Evolutionary conservation across 2,797 vertebrate genomes (phyloP), one percentile per base, ranked within the genome.

Genomic region (Rhyacichthys aspro): DNA sequence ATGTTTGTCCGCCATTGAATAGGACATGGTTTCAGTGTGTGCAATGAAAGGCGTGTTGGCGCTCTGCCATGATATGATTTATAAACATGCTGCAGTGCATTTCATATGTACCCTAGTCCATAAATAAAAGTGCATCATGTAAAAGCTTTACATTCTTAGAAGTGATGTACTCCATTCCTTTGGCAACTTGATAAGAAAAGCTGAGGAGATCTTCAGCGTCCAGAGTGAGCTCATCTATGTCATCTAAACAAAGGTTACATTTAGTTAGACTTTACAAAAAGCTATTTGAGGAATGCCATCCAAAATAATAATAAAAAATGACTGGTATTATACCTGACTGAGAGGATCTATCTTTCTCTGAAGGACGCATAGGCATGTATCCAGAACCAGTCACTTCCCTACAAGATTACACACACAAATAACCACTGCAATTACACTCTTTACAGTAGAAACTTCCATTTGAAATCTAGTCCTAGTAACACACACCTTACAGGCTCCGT

Each of bases 141-240:
- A 54, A 84, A 72, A 61, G 62, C 52, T 94, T 81, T 93, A 99
- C 96, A 67, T 93, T 95, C 88, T 95, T 98, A 66, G 94, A 95
- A 38, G 95, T 95, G 48, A 99, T 95, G 87, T 98, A 99, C 81
- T 97, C 95, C 97, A 99, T 99, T 82, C 97, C 97, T 92, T 96
- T 98, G 79, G 96, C 96, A 76, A 98, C 94, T 90, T 99, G 97
- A 71, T 95, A 97, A 28, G 97, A 96, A 71, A 98, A 98, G 83
- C 92, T 96, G 72, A 99, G 94, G 34, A 99, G 94, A 58, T 99
- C 97, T 78, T 99, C 95, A 0, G 88, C 68, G 1, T 92, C 90
- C 78, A 93, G 67, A 42, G 91, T 91, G 64, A 93, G 76, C 43
- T 91, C 89, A 1, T 88, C 89, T 10, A 86, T 71, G 19, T 91